Percentiles rank a stretch among this genome's conserved stretches.
These are phyloP conservation scores for Stichopus chloronotus DNA, from an alignment of 35 echinoderm and acorn worm genomes.

Conservation along the genomic window DNA sequence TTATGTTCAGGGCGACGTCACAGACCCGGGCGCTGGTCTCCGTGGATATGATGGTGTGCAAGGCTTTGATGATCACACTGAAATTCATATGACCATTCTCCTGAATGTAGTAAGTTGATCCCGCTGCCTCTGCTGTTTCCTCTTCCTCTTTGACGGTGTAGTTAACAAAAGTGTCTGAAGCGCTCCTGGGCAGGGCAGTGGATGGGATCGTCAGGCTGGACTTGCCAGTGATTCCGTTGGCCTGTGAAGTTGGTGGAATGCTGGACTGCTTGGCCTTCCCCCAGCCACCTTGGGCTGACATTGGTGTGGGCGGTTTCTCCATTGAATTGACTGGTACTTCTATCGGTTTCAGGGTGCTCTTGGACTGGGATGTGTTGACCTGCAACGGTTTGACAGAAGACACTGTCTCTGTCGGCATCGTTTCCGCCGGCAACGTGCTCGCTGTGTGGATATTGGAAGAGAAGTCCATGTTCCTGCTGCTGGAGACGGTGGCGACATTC, in stretches of 20 bases:
- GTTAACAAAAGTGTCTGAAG: constrained; percentile 96
- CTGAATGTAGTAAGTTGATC: constrained; percentile 93
- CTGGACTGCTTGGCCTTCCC: neutral
- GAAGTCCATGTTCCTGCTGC: constrained; percentile 49
- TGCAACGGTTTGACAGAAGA: neutral
- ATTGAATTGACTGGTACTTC: constrained; percentile 26
- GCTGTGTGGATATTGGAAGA: constrained; percentile 25
- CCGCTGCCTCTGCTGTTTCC: constrained; percentile 88
- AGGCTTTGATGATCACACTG: constrained; percentile 85
- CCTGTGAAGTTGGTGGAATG: constrained; percentile 23
- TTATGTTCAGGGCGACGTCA: constrained; percentile 88
- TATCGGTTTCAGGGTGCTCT: constrained; percentile 45
- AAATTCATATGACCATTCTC: constrained; percentile 97
- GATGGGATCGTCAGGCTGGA: constrained; percentile 79
- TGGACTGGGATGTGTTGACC: neutral
- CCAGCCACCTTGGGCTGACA: constrained; percentile 1
- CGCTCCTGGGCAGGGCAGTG: constrained; percentile 80
- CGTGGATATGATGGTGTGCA: constrained; percentile 89
- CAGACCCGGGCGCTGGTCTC: constrained; percentile 90
- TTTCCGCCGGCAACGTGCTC: neutral
- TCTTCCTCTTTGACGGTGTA: constrained; percentile 85
- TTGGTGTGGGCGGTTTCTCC: constrained; percentile 54
- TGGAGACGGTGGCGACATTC: constrained; percentile 57
- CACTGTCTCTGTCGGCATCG: too few species aligned
- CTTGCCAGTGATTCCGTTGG: constrained; percentile 45